These are phyloP conservation scores for Molorchus minor DNA, from an alignment of 2,888 invertebrate species.

Conservation along the genomic window DNA sequence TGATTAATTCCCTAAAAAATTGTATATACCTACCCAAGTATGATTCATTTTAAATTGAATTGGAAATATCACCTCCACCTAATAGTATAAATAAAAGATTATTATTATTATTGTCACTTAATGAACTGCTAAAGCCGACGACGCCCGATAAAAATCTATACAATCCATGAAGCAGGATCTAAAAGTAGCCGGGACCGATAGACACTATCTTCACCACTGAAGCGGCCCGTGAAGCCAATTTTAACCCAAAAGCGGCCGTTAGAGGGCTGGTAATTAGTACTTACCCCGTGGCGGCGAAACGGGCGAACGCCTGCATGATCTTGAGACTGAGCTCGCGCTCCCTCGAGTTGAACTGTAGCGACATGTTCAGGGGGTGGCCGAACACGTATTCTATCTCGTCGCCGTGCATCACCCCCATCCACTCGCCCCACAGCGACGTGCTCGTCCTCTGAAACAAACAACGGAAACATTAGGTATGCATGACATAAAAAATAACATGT, in stretches of 20 bases:
- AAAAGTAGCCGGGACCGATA: too few relatives aligned
- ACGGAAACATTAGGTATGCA: conserved; percentile 23
- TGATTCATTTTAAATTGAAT: too few relatives aligned
- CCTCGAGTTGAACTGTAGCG: conserved; percentile 83
- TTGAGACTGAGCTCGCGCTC: conserved; percentile 88
- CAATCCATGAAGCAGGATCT: too few relatives aligned
- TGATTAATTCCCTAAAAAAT: too few relatives aligned
- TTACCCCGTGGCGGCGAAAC: conserved; percentile 95
- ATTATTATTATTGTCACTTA: too few relatives aligned
- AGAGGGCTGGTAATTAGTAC: conserved; percentile 52
- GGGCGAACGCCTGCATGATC: conserved; percentile 92
- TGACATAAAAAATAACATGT: conserved; percentile 18
- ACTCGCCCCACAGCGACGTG: conserved; percentile 94
- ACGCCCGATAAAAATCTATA: too few relatives aligned
- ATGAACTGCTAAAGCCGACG: too few relatives aligned
- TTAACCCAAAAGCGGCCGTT: background rate
- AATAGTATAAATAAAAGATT: too few relatives aligned
- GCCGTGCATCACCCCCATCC: conserved; percentile 99
- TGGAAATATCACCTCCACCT: too few relatives aligned
- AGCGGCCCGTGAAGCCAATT: background rate
- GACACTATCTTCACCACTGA: background rate
- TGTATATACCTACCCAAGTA: too few relatives aligned
- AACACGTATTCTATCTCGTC: conserved; percentile 99
- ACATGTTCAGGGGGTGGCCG: conserved; percentile 92
- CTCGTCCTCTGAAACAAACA: conserved; percentile 81